Evolutionary conservation across 2,113 vertebrate genomes (phyloP).

Genomic region (Eulemur rufifrons): DNA sequence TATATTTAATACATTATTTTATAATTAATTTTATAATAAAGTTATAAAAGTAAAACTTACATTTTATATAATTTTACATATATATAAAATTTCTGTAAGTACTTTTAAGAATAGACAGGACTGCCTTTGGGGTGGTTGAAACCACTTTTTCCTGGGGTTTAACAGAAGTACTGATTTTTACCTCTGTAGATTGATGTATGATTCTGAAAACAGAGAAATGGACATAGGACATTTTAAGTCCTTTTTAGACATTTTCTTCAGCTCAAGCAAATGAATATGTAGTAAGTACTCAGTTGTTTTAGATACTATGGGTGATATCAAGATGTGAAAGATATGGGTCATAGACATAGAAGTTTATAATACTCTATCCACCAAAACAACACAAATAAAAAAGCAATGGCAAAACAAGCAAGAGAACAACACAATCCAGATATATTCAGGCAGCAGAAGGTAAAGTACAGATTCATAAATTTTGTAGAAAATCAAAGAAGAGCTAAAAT

Average conservation of each 20-base stretch:
- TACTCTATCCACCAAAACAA: background rate
- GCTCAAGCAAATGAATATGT: background rate
- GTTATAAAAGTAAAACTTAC: background rate
- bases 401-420: background rate
- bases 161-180: background rate
- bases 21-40: background rate
- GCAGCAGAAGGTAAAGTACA: background rate
- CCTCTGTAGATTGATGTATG: background rate
- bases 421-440: background rate
- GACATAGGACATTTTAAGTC: background rate
- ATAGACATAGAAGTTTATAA: background rate
- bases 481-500: background rate
- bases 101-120: background rate
- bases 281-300: background rate
- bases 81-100: background rate
- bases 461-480: background rate
- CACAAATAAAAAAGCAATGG: background rate
- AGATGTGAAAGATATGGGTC: background rate
- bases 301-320: background rate
- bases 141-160: background rate
- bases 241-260: constrained; percentile 6
- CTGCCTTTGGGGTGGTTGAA: background rate
- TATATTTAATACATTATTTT: background rate
- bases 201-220: constrained; percentile 19
- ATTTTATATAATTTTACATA: background rate